phyloP scores from a whole-genome alignment of 2,888 invertebrate genomes.

The Idaea straminata region DNA sequence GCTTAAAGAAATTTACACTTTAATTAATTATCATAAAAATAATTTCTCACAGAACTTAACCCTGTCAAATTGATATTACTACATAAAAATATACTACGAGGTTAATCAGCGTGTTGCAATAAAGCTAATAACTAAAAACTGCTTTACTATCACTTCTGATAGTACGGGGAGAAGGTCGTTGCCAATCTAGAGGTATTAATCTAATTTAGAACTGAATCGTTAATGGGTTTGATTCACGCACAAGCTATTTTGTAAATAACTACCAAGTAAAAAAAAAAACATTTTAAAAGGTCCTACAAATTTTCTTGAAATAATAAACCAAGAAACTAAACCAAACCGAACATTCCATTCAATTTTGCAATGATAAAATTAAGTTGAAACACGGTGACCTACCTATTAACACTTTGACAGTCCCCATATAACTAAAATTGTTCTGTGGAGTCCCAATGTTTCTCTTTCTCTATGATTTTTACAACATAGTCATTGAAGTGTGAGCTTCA shows the following conservation, averaged over 20 bases:
- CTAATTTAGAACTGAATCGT: not conserved
- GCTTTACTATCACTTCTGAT: not conserved
- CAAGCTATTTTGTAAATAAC: not conserved
- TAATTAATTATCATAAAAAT: not conserved
- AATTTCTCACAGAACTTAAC: not conserved
- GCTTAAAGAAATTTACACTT: no score
- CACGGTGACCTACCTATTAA: no score
- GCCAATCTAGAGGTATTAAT: not conserved
- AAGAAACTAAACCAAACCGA: no score
- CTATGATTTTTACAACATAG: no score
- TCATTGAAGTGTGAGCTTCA: no score
- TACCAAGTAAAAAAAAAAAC: not conserved
- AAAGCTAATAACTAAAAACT: conserved; percentile 6
- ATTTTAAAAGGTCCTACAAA: not conserved
- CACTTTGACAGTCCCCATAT: no score
- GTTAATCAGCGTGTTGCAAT: conserved; percentile 3
- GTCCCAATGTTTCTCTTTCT: no score
- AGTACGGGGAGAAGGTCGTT: not conserved
- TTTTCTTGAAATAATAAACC: not conserved
- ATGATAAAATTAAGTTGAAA: no score
- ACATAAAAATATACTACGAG: conserved; percentile 1
- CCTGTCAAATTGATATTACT: conserved; percentile 3
- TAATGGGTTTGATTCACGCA: not conserved
- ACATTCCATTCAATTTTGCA: no score
- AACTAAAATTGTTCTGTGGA: no score